Evolutionary conservation across 2,888 invertebrate genomes (phyloP), one percentile per base, ranked within the genome.

Genomic region (Thalpophila matura): DNA sequence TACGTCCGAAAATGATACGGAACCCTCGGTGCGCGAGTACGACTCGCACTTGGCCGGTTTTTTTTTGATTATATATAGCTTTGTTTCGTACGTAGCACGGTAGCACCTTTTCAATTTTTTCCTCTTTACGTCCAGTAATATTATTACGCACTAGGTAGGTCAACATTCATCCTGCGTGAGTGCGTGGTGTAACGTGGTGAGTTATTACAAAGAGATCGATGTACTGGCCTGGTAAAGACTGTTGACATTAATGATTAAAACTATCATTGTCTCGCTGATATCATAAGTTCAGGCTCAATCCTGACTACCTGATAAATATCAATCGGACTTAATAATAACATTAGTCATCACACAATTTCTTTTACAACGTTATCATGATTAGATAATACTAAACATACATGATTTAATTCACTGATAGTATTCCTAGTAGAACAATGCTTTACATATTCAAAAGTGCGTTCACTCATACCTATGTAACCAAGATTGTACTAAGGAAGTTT

Each of bases 401-500:
- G 24, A 62, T 62, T 69, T 55, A 67, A 62, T 67, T 67, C 31
- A 33, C 43, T 27, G 57, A 70, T 68, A 54, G 46, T 31, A 37
- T 68, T 50, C 71, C 18, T 56, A 35, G 63, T 50, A 63, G 12
- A 55, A 37, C 37, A 55, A 31, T 70, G 64, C 64, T 57, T 68
- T 70, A 71, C 35, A 51, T 68, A 55, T 50, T 46, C 24, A 43
- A 64, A 43, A 58, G 58, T 71, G 37, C 65, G 33, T 58, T 58
- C 72, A 71, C 47, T 64, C 51, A 38, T 64, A 70, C 59, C 24
- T 56, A 68, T 47, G 40, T 38, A 43, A 46, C 57, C 66, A 74
- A 79, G 71, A 74, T 74, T 76, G 71, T 57, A 58, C 27, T 62
- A 40, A 77, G 81, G 81, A 82, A 78, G 79, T 83, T 69, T 55